phyloP scores from a whole-genome alignment of 2,113 vertebrate species.

The Daphoenositta chrysoptera region DNA sequence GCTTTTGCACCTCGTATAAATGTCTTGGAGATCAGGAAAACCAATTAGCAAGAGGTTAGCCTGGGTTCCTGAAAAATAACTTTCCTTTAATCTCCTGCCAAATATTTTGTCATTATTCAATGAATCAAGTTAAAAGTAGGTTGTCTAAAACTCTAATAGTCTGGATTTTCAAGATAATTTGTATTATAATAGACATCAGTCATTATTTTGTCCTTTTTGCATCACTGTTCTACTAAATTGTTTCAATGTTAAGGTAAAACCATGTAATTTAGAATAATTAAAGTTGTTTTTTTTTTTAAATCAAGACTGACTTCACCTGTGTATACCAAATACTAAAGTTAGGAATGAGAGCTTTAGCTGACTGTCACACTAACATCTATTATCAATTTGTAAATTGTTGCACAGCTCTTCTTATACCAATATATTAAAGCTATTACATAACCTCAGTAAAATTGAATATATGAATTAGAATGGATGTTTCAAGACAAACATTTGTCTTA shows the following conservation, averaged over 20 bases:
- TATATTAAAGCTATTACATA: background rate
- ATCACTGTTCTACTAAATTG: background rate
- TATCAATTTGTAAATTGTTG: background rate
- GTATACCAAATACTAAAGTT: background rate
- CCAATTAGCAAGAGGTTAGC: slow-evolving; percentile 22
- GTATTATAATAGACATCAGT: background rate
- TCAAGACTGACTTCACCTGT: background rate
- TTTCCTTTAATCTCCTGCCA: slow-evolving; percentile 29
- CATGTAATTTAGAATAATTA: background rate
- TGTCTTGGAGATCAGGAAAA: slow-evolving; percentile 13
- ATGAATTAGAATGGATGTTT: background rate
- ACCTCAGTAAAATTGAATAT: background rate
- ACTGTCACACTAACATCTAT: background rate
- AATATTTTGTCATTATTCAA: slow-evolving; percentile 30
- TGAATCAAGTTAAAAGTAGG: background rate
- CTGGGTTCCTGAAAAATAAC: background rate
- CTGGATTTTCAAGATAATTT: background rate
- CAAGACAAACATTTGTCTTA: background rate
- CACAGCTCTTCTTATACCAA: background rate
- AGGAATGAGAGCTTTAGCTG: background rate
- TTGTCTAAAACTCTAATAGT: background rate
- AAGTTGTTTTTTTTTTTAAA: background rate
- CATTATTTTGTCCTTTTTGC: background rate
- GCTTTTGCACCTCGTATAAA: background rate
- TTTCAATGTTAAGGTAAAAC: background rate